Percentiles rank a stretch among this genome's conserved stretches.
These are phyloP conservation scores for Amphiprion clarkii DNA, from an alignment of 2,797 vertebrate species.

Conservation along the genomic window DNA sequence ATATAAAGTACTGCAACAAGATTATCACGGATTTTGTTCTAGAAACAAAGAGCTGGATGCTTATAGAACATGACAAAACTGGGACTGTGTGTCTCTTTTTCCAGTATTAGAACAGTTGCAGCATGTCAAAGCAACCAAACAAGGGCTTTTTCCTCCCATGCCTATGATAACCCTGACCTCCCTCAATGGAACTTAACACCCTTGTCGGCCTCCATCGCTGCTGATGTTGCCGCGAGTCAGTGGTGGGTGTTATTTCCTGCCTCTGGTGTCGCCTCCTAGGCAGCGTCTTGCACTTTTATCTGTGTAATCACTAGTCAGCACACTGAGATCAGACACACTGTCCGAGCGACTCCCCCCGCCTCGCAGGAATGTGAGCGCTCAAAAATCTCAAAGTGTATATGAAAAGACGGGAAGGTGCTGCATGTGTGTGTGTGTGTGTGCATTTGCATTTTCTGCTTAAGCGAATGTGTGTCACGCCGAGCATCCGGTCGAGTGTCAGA, in stretches of 20 bases:
- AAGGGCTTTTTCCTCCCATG: constrained; percentile 20
- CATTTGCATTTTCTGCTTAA: constrained; percentile 6
- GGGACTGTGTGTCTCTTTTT: neutral
- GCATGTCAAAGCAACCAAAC: constrained; percentile 37
- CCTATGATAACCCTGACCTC: constrained; percentile 67
- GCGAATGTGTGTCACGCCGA: neutral
- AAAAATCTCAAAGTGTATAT: constrained; percentile 24
- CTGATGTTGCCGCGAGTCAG: constrained; percentile 60
- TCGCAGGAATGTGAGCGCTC: constrained; percentile 56
- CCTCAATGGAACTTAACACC: constrained; percentile 61
- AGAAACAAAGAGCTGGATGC: neutral
- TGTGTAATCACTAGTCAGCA: constrained; percentile 65
- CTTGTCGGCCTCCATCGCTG: constrained; percentile 71
- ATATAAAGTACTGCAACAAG: neutral
- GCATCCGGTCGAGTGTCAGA: constrained; percentile 51
- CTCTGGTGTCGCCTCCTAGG: constrained; percentile 53
- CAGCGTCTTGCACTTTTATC: constrained; percentile 67
- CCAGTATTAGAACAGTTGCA: constrained; percentile 31
- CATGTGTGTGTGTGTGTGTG: neutral
- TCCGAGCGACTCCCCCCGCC: constrained; percentile 65
- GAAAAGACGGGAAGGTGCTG: constrained; percentile 58
- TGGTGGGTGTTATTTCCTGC: constrained; percentile 62
- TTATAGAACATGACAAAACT: neutral
- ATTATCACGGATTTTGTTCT: neutral
- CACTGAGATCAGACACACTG: constrained; percentile 62